These are phyloP conservation scores for Exaiptasia diaphana DNA, from an alignment of 64 coral and sea anemone species.

Conservation along the genomic window DNA sequence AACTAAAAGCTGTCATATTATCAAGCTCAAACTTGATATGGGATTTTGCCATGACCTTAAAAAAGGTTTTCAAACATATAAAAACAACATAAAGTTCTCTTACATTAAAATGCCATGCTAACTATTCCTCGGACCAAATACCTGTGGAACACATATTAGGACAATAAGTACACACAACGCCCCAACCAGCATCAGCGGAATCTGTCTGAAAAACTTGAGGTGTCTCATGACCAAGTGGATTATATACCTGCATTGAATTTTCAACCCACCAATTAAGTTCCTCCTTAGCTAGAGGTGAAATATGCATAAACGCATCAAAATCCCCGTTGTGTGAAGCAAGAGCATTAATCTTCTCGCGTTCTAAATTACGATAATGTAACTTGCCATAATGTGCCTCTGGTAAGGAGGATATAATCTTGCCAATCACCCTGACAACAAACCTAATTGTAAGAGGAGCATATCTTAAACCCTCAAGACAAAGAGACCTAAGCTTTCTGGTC, in stretches of 20 bases:
- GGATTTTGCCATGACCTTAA: not conserved
- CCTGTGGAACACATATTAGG: no score
- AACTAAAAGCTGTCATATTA: constrained; percentile 36
- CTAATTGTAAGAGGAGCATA: not conserved
- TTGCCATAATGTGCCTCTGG: not conserved
- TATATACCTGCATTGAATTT: no score
- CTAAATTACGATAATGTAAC: not conserved
- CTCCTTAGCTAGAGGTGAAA: no score
- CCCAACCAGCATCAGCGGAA: constrained; percentile 9
- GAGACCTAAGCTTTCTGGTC: not conserved
- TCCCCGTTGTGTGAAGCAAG: no score
- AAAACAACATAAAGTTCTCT: constrained; percentile 61
- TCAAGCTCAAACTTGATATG: constrained; percentile 58
- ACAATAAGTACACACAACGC: not conserved
- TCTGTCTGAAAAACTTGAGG: constrained; percentile 28
- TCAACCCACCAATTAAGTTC: no score
- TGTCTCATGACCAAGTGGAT: no score
- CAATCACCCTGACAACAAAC: constrained; percentile 5
- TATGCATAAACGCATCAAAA: no score
- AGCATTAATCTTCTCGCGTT: no score
- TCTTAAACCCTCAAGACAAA: not conserved
- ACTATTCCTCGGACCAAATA: constrained; percentile 45
- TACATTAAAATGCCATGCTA: constrained; percentile 60
- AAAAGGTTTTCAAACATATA: constrained; percentile 53
- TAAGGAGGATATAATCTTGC: not conserved